These are phyloP conservation scores for Aegypius monachus DNA, from an alignment of 2,113 vertebrate genomes.

Conservation along the genomic window DNA sequence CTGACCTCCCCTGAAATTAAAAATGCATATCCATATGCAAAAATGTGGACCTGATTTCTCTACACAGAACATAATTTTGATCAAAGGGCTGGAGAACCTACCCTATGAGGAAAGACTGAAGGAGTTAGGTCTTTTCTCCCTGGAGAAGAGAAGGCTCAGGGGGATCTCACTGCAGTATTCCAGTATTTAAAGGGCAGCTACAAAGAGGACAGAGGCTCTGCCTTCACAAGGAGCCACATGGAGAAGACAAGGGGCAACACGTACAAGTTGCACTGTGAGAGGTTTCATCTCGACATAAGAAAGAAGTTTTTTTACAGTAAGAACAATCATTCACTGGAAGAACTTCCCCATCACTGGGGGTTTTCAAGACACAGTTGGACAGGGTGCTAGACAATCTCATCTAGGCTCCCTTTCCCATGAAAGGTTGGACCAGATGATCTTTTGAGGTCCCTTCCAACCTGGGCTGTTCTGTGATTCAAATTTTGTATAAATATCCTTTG, in stretches of 20 bases:
- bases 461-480: not conserved
- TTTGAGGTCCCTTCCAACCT: not conserved
- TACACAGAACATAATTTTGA: not conserved
- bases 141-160: not conserved
- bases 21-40: not conserved
- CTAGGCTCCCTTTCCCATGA: not conserved
- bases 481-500: not conserved
- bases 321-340: not conserved
- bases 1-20: conserved; percentile 14
- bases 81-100: not conserved
- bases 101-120: not conserved
- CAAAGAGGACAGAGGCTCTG: not conserved
- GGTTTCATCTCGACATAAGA: not conserved
- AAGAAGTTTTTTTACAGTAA: not conserved
- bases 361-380: not conserved
- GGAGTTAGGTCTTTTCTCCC: not conserved
- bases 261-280: not conserved
- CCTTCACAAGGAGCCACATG: not conserved
- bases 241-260: not conserved
- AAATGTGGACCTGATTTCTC: not conserved
- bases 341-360: not conserved
- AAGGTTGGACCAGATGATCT: not conserved
- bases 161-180: not conserved
- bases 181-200: not conserved
- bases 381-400: not conserved